phyloP scores from a whole-genome alignment of 2,797 vertebrate species.

The Tokudaia muenninki region DNA sequence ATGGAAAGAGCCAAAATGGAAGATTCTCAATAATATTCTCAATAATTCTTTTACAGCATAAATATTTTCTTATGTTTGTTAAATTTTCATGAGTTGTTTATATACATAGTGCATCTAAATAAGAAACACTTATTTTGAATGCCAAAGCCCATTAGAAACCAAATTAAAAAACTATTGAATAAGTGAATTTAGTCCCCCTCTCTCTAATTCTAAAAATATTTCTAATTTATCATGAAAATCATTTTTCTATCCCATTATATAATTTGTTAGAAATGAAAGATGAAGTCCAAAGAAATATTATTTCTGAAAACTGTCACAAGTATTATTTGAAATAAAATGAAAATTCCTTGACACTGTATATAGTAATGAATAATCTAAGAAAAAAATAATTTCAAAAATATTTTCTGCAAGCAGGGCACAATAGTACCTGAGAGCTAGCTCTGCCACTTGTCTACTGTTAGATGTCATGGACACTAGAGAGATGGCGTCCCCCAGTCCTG shows the following conservation, averaged over 20 bases:
- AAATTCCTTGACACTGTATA: not conserved
- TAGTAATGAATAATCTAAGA: not conserved
- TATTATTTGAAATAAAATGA: not conserved
- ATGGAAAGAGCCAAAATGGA: slow-evolving; percentile 14
- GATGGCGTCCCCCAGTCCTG: not conserved
- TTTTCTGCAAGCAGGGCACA: not conserved
- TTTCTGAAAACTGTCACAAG: not conserved
- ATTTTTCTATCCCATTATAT: not conserved
- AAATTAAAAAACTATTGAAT: not conserved
- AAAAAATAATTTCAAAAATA: not conserved
- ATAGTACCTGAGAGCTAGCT: not conserved
- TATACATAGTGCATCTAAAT: not conserved
- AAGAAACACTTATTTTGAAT: not conserved
- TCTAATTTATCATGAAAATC: not conserved
- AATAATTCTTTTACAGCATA: not conserved
- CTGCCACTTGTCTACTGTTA: not conserved
- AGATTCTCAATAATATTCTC: not conserved
- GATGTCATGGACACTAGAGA: not conserved
- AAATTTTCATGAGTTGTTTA: not conserved
- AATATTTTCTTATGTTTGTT: slow-evolving; percentile 41
- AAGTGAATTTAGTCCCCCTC: not conserved
- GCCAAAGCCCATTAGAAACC: not conserved
- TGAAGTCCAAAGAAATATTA: not conserved
- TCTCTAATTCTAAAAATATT: not conserved
- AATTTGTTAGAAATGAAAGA: not conserved